These are phyloP conservation scores for Megaustenia siamemsis DNA, from an alignment of 2,888 invertebrate genomes.

Conservation along the genomic window DNA sequence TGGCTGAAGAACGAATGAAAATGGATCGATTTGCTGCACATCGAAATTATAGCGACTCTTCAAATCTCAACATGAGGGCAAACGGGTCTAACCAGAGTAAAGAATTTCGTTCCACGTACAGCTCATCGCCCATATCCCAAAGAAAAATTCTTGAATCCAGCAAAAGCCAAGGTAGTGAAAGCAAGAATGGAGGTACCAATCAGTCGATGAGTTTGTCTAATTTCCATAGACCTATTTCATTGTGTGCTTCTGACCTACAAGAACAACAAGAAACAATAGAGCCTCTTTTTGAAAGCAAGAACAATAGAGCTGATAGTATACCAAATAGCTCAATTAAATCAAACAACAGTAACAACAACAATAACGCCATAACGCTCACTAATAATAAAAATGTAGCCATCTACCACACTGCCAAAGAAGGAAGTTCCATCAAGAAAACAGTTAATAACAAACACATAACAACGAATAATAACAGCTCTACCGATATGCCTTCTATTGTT, in stretches of 20 bases:
- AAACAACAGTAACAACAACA: not conserved
- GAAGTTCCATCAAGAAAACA: not conserved
- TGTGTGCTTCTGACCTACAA: slow-evolving; percentile 52
- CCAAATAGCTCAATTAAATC: not conserved
- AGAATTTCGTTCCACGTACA: slow-evolving; percentile 29
- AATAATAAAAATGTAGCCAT: not conserved
- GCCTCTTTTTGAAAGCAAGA: slow-evolving; percentile 56
- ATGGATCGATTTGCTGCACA: slow-evolving; percentile 4
- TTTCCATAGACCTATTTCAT: slow-evolving; percentile 51
- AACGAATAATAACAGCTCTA: slow-evolving; percentile 29
- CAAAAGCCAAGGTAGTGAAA: not conserved
- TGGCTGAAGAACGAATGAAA: slow-evolving; percentile 2
- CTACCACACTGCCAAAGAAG: not conserved
- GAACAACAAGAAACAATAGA: slow-evolving; percentile 54
- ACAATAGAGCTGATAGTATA: not conserved
- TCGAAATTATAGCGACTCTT: slow-evolving; percentile 51
- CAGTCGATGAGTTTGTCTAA: slow-evolving; percentile 18
- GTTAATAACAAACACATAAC: not conserved
- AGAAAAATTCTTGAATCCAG: not conserved
- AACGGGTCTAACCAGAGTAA: slow-evolving; percentile 26
- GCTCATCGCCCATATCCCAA: slow-evolving; percentile 7
- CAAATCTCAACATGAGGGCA: not conserved
- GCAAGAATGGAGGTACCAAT: not conserved
- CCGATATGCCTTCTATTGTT: not conserved
- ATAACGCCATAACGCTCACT: not conserved